phyloP scores from a whole-genome alignment of 1,140 invertebrate species.

The Listronotus bonariensis region DNA sequence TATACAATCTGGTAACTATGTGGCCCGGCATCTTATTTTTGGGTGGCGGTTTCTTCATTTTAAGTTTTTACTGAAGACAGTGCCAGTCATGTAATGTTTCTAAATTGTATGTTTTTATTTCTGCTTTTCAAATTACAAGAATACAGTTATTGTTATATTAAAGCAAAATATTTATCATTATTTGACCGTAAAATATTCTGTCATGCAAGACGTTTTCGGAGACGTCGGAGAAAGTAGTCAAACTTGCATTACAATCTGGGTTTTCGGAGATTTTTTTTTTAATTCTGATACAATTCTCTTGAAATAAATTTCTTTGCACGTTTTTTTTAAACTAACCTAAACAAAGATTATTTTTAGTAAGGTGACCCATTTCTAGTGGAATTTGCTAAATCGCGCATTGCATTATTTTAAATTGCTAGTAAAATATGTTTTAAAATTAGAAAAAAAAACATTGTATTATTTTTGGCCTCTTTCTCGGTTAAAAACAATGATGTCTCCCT shows the following conservation, averaged over 20 bases:
- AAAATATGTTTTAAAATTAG: too few species aligned
- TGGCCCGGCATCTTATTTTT: conserved; percentile 36
- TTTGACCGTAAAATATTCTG: conserved; percentile 3
- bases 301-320: neutral
- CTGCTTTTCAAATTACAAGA: neutral
- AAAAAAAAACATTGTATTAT: too few species aligned
- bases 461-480: too few species aligned
- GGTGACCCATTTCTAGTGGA: conserved; percentile 4
- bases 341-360: conserved; percentile 3
- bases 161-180: neutral
- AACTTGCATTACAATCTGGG: neutral
- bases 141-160: neutral
- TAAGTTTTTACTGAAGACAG: neutral
- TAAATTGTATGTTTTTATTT: neutral
- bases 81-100: neutral
- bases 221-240: conserved; percentile 17
- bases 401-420: too few species aligned
- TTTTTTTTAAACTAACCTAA: conserved; percentile 3
- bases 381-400: neutral
- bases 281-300: neutral
- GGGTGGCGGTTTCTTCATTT: conserved; percentile 5
- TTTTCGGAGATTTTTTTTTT: conserved; percentile 6
- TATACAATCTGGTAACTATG: conserved; percentile 29
- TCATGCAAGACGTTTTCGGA: conserved; percentile 6
- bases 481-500: too few species aligned